Conservation (phyloP, 2,888 invertebrate genomes). For the Marronus borbonicus region DNA sequence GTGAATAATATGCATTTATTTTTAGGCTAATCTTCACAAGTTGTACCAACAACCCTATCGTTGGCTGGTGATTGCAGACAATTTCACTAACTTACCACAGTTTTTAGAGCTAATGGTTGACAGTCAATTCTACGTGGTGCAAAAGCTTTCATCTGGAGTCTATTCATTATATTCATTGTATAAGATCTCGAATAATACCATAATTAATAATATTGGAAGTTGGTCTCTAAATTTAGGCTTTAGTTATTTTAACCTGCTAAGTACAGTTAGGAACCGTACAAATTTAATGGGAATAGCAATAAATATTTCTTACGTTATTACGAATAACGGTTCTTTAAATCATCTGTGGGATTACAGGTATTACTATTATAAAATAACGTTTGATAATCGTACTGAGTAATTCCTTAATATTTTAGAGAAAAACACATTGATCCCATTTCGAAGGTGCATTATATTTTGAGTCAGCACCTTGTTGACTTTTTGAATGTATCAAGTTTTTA, state of each 20-base stretch:
- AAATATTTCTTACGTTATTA: slow-evolving; percentile 64
- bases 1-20: not conserved
- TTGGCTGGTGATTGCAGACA: slow-evolving; percentile 58
- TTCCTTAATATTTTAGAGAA: slow-evolving; percentile 54
- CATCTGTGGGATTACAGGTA: slow-evolving; percentile 70
- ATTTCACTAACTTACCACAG: slow-evolving; percentile 40
- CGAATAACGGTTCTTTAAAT: slow-evolving; percentile 67
- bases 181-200: slow-evolving; percentile 55
- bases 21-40: slow-evolving; percentile 58
- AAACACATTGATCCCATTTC: slow-evolving; percentile 72
- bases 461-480: slow-evolving; percentile 73
- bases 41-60: slow-evolving; percentile 59
- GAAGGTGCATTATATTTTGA: slow-evolving; percentile 74
- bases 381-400: not conserved
- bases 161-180: slow-evolving; percentile 58
- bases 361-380: slow-evolving; percentile 20
- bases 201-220: slow-evolving; percentile 52
- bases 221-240: slow-evolving; percentile 54
- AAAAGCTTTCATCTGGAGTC: slow-evolving; percentile 45
- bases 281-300: slow-evolving; percentile 61
- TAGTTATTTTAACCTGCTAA: slow-evolving; percentile 51
- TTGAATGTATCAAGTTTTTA: slow-evolving; percentile 72
- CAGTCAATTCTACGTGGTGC: slow-evolving; percentile 59
- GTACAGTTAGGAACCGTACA: slow-evolving; percentile 57
- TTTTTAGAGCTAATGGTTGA: slow-evolving; percentile 58